These are phyloP conservation scores for Bergia sp. DNA, from an alignment of 92 coral and sea anemone genomes.

Conservation along the genomic window DNA sequence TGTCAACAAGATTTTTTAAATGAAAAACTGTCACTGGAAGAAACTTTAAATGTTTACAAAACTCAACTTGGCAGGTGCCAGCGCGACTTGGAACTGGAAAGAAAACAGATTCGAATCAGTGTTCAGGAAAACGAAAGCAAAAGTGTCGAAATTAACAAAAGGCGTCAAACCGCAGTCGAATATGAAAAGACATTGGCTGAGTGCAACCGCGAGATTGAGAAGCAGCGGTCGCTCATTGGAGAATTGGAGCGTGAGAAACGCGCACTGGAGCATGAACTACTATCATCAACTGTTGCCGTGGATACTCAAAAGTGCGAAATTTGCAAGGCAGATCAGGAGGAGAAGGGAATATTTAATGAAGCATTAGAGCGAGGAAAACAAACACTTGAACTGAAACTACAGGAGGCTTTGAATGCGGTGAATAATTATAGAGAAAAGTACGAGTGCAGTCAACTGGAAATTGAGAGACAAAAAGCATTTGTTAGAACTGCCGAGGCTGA, in stretches of 20 bases:
- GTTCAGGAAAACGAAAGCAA: slow-evolving; percentile 27
- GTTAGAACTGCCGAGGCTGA: slow-evolving; percentile 13
- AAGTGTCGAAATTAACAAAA: not conserved
- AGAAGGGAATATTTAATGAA: slow-evolving; percentile 41
- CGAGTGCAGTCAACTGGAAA: slow-evolving; percentile 13
- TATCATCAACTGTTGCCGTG: slow-evolving; percentile 27
- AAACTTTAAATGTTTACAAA: slow-evolving; percentile 6
- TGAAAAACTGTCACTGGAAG: slow-evolving; percentile 17
- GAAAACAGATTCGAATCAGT: not conserved
- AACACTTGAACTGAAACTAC: slow-evolving; percentile 24
- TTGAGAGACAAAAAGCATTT: not conserved
- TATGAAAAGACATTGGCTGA: not conserved
- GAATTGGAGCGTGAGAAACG: slow-evolving; percentile 15
- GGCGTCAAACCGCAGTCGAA: not conserved
- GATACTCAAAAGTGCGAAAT: slow-evolving; percentile 26
- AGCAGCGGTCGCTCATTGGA: slow-evolving; percentile 42
- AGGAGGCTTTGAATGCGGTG: slow-evolving; percentile 41
- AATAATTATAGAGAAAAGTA: slow-evolving; percentile 32
- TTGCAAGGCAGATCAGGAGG: slow-evolving; percentile 42
- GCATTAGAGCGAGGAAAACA: slow-evolving; percentile 40
- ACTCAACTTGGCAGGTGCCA: slow-evolving; percentile 30
- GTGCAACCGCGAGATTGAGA: slow-evolving; percentile 17
- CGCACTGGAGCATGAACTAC: slow-evolving; percentile 13
- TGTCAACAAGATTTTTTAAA: slow-evolving; percentile 12
- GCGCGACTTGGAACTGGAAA: slow-evolving; percentile 4